phyloP scores from a whole-genome alignment of 2,113 vertebrate species.

The Eptesicus fuscus region DNA sequence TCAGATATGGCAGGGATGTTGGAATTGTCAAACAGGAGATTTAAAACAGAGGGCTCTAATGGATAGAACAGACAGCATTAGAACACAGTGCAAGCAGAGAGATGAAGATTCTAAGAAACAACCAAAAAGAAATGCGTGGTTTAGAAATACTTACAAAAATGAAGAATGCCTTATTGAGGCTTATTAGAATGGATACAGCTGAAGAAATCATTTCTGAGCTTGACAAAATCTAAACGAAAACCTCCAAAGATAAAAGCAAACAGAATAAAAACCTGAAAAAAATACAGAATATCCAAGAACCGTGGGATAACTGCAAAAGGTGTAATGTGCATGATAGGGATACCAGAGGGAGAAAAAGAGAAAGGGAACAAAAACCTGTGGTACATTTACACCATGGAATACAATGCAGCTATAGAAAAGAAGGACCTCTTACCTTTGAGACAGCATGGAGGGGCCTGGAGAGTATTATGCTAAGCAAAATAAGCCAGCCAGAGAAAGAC shows the following conservation, averaged over 20 bases:
- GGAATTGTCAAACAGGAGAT: not conserved
- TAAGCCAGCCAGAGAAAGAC: no score
- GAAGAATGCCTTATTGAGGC: not conserved
- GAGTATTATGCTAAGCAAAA: no score
- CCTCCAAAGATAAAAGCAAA: not conserved
- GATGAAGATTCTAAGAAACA: not conserved
- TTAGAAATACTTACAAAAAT: not conserved
- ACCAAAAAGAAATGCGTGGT: not conserved
- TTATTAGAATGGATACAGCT: not conserved
- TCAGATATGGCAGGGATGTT: not conserved
- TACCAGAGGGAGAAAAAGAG: not conserved
- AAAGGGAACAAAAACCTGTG: not conserved
- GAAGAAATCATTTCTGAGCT: not conserved
- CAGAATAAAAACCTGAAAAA: not conserved
- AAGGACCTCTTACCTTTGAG: no score
- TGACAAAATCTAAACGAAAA: not conserved
- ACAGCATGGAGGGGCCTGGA: no score
- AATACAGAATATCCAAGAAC: not conserved
- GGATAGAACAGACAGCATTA: not conserved
- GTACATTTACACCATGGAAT: no score
- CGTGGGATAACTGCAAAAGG: not conserved
- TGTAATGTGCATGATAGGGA: not conserved
- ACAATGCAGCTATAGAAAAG: no score
- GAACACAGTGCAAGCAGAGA: not conserved
- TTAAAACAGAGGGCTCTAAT: not conserved